A percentile compares a stretch with the other conserved stretches of the same genome.
These are phyloP conservation scores for Misgurnus mizolepis DNA, from an alignment of 2,113 vertebrate genomes.

Conservation along the genomic window DNA sequence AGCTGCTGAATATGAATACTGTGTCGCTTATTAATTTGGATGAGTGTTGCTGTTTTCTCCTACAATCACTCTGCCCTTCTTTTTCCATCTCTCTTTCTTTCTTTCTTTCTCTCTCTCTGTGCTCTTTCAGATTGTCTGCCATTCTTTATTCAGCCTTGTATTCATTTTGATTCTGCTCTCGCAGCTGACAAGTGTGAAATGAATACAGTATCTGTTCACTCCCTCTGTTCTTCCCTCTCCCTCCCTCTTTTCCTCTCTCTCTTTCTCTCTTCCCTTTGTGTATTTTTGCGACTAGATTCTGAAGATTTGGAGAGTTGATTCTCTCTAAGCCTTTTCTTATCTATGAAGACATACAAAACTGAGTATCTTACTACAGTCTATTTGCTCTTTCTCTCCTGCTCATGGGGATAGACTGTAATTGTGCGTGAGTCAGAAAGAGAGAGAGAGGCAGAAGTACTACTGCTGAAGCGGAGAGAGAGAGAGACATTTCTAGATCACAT, in stretches of 20 bases:
- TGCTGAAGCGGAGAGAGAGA: constrained; percentile 7
- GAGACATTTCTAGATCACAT: constrained; percentile 34
- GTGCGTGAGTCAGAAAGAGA: not conserved
- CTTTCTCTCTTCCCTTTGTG: constrained; percentile 29
- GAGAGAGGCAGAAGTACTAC: not conserved
- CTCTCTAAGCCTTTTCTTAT: constrained; percentile 52
- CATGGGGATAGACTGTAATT: constrained; percentile 10
- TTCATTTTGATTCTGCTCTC: constrained; percentile 54
- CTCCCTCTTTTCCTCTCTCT: constrained; percentile 21
- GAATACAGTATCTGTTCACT: constrained; percentile 60
- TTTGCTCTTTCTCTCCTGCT: constrained; percentile 22
- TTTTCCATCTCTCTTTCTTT: constrained; percentile 5
- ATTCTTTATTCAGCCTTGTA: constrained; percentile 54
- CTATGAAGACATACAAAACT: constrained; percentile 39
- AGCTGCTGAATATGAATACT: constrained; percentile 14
- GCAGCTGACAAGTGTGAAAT: constrained; percentile 61
- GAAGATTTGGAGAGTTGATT: constrained; percentile 47
- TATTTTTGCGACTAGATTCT: constrained; percentile 34
- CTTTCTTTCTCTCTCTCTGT: constrained; percentile 29
- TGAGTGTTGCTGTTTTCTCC: constrained; percentile 20
- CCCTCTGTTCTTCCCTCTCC: constrained; percentile 17
- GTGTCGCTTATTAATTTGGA: constrained; percentile 7
- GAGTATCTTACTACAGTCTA: constrained; percentile 12
- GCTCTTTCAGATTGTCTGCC: constrained; percentile 53
- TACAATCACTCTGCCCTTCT: not conserved